Evolutionary conservation across 2,797 vertebrate genomes (phyloP), one percentile per base, ranked within the genome.

Genomic region (Pseudochromis fuscus): DNA sequence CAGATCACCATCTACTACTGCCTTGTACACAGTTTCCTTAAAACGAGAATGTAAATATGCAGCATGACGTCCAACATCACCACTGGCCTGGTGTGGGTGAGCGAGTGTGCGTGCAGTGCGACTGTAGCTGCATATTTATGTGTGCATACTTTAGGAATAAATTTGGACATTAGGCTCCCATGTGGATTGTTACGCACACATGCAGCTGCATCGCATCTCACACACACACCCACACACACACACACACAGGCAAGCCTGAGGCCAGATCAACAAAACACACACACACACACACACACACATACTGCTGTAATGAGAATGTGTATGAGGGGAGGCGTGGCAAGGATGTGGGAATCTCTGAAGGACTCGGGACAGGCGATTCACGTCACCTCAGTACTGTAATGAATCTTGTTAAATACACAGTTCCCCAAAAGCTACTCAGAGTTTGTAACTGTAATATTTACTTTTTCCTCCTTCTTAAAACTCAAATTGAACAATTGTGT

Each of bases 11-110:
- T 93, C 85, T 75, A 92, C 79, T 86, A 92, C 89, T 94, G 94
- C 94, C 93, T 94, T 93, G 90, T 89, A 93, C 93, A 91, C 90
- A 85, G 81, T 93, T 91, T 93, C 92, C 91, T 94, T 93, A 93
- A 93, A 82, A 78, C 27, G 23, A 92, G 92, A 93, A 92, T 93
- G 92, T 93, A 91, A 89, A 91, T 85, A 87, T 46, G 77, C 83
- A 84, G 74, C 87, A 84, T 81, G 87, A 84, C 53, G 68, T 83
- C 63, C 30, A 71, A 57, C 79, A 79, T 84, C 82, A 81, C 83
- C 35, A 18, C 77, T 81, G 84, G 87, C 84, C 91, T 89, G 83
- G 74, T 68, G 68, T 58, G 63, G 80, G 66, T 75, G 76, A 33
- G 75, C 66, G 67, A 57, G 62, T 78, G 65, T 74, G 75, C 33